Evolutionary conservation across 2,797 vertebrate genomes (phyloP), one percentile per base, ranked within the genome.

Genomic region (Notamacropus eugenii): DNA sequence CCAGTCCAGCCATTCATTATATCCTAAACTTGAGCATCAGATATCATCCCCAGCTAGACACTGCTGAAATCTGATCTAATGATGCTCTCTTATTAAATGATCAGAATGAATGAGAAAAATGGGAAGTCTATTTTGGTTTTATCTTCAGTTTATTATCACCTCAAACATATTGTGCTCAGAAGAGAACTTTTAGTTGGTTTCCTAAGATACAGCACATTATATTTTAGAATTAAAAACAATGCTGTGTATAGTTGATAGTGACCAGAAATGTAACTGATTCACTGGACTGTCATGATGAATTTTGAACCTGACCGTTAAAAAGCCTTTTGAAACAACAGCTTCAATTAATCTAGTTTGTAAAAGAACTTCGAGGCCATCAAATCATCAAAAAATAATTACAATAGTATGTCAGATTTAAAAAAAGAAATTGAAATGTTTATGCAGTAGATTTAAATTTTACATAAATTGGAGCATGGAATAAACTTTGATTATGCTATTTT

Each of bases 321-420:
- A 91, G 3, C 74, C 22, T 98, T 98, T 98, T 98, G 98, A 98
- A 98, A 98, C 97, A 98, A 93, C 98, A 97, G 97, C 97, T 98
- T 98, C 98, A 98, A 98, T 97, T 98, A 98, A 97, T 98, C 94
- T 95, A 97, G 95, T 98, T 98, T 98, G 94, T 92, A 97, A 95
- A 96, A 96, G 96, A 98, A 94, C 96, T 96, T 96, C 95, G 97
- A 94, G 92, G 91, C 91, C 95, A 97, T 93, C 97, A 97, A 98
- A 97, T 98, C n/a, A 40, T 67, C 67, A 98, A 96, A 98, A 98
- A 98, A 98, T 46, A 87, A 97, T 94, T 96, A 93, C 91, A 97
- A 91, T 95, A 91, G 74, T 96, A 96, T 94, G 95, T 92, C 40
- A 94, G 90, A 95, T 10, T 96, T 93, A 97, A 97, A 97, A 95